phyloP scores from a whole-genome alignment of 2,888 invertebrate species.

The Thymelicus sylvestris region DNA sequence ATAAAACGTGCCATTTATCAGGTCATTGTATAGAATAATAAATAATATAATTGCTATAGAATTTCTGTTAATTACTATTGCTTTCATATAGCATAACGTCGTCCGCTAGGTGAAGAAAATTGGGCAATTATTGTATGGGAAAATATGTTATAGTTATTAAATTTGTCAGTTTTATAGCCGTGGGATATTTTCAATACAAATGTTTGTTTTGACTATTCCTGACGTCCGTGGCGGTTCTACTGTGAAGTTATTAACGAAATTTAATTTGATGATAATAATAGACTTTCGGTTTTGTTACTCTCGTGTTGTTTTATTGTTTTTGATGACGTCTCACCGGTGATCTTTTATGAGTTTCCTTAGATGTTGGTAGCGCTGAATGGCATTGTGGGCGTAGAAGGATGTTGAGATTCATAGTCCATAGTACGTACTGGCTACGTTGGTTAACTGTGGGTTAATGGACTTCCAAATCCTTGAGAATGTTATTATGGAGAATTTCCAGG shows the following conservation, averaged over 20 bases:
- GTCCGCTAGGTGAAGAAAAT: constrained; percentile 51
- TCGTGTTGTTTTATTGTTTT: too few species aligned
- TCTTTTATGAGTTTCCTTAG: too few species aligned
- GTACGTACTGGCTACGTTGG: too few species aligned
- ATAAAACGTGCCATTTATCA: too few species aligned
- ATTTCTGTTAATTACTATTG: neutral
- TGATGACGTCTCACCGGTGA: too few species aligned
- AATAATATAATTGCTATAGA: neutral
- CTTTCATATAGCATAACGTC: constrained; percentile 38
- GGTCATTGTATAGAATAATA: too few species aligned
- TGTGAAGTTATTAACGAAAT: neutral
- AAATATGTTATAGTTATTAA: constrained; percentile 54
- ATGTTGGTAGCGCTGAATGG: too few species aligned
- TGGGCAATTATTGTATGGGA: constrained; percentile 57
- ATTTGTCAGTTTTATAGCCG: constrained; percentile 54
- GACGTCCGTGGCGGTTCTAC: constrained; percentile 8
- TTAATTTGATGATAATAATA: neutral
- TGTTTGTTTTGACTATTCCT: constrained; percentile 43
- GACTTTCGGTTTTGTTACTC: neutral
- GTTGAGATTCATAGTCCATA: too few species aligned
- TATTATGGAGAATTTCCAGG: too few species aligned
- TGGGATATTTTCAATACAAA: constrained; percentile 49
- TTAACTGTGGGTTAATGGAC: too few species aligned
- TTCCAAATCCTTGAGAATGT: too few species aligned
- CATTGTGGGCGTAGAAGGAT: too few species aligned